Conservation (phyloP, 2,113 vertebrate species). For the Callorhinus ursinus region DNA sequence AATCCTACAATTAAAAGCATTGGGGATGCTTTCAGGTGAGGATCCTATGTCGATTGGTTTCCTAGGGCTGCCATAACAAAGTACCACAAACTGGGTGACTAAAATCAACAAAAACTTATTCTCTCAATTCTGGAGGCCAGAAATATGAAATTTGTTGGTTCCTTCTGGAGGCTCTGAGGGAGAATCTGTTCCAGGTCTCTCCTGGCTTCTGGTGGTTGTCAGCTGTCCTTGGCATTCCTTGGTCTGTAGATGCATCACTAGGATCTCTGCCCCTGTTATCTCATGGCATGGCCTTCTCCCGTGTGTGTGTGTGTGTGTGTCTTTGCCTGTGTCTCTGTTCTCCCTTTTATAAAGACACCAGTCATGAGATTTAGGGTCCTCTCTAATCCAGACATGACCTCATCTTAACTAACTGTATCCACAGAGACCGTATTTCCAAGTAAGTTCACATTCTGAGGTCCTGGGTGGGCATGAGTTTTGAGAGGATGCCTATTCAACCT, state of each 20-base stretch:
- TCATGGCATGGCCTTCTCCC: neutral
- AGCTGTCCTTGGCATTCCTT: neutral
- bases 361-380: neutral
- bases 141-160: neutral
- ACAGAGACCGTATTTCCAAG: neutral
- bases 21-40: neutral
- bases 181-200: neutral
- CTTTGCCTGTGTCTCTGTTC: neutral
- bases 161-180: neutral
- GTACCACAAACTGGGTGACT: neutral
- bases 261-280: neutral
- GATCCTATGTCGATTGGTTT: neutral
- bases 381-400: neutral
- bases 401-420: constrained; percentile 31
- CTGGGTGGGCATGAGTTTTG: neutral
- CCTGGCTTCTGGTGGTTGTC: neutral
- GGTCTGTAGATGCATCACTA: neutral
- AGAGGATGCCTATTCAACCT: neutral
- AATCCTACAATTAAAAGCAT: neutral
- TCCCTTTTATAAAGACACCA: neutral
- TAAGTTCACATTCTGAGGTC: neutral
- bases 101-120: neutral
- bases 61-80: neutral
- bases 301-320: neutral
- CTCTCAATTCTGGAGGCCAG: neutral